Base-by-base conservation (phyloP, 23 tunicate species). In the Botrylloides violaceus region DNA sequence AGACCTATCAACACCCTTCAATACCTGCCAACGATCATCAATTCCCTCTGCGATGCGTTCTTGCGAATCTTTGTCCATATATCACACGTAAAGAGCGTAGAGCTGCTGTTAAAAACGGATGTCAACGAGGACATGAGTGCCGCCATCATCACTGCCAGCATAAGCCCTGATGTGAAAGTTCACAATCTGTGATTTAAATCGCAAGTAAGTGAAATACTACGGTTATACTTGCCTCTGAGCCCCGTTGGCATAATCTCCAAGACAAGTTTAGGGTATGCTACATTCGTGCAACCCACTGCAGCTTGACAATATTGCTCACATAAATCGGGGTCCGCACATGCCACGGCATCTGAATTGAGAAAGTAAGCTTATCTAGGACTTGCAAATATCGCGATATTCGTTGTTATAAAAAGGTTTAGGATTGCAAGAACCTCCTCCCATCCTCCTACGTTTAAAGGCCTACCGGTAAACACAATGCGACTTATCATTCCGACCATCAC, bases 401-500 rank as follows among this genome's bases (percentile, higher is more conserved):
- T n/a, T n/a, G n/a, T n/a, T n/a, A n/a, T n/a, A n/a, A n/a, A n/a
- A n/a, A n/a, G n/a, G n/a, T n/a, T n/a, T n/a, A n/a, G n/a, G n/a
- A n/a, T n/a, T n/a, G n/a, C n/a, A n/a, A n/a, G n/a, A n/a, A n/a
- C n/a, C n/a, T n/a, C n/a, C n/a, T n/a, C n/a, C n/a, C n/a, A n/a
- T n/a, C n/a, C n/a, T n/a, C n/a, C n/a, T n/a, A n/a, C 19, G 56
- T n/a, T n/a, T n/a, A n/a, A n/a, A n/a, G n/a, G 30, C 80, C 29
- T 64, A 88, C 97, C 90, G 35, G 92, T 64, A 60, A 81, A 92
- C 29, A 80, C 74, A 4, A 84, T 76, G 9, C 98, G 73, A 53
- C 92, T 84, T 20, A 95, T 87, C 99, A 95, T 95, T 74, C 99
- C 99, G 2, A 90, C 86, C 96, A 95, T 87, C 20, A 95, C 88